Conservation (phyloP, 1,140 invertebrate species). For the Whitmania pigra region DNA sequence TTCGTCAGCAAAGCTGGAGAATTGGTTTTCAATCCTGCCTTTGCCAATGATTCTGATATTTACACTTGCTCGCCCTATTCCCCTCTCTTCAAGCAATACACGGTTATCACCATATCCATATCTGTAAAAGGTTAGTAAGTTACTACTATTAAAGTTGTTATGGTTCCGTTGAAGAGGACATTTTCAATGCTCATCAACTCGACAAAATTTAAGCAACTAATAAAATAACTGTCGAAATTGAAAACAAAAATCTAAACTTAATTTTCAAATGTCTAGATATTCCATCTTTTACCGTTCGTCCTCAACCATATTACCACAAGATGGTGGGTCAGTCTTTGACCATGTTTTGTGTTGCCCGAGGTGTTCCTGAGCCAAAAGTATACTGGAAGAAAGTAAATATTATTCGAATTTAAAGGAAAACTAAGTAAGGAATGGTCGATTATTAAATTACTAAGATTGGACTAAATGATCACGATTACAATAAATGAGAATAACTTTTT, state of each 20-base stretch:
- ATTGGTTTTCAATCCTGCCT: slow-evolving; percentile 9
- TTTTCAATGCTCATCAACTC: no score
- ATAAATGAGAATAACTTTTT: background rate
- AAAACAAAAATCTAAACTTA: background rate
- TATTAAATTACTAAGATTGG: no score
- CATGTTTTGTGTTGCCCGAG: slow-evolving; percentile 82
- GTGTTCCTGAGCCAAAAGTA: slow-evolving; percentile 74
- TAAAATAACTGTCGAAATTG: background rate
- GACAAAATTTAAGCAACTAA: background rate
- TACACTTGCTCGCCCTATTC: background rate
- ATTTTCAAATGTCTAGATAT: slow-evolving; percentile 36
- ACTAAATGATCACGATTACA: background rate
- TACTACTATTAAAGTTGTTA: background rate
- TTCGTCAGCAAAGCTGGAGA: background rate
- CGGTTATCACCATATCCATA: background rate
- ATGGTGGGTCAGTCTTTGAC: slow-evolving; percentile 35
- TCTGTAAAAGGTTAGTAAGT: background rate
- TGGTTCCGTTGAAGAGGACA: no score
- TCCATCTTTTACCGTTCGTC: slow-evolving; percentile 41
- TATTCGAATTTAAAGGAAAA: background rate
- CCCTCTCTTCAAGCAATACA: background rate
- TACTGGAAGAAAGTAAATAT: slow-evolving; percentile 69
- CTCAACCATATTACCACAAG: slow-evolving; percentile 39
- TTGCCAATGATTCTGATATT: background rate
- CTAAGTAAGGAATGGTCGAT: no score